Base-by-base conservation (phyloP, 2,888 invertebrate species). In the Trimorus sp. region DNA sequence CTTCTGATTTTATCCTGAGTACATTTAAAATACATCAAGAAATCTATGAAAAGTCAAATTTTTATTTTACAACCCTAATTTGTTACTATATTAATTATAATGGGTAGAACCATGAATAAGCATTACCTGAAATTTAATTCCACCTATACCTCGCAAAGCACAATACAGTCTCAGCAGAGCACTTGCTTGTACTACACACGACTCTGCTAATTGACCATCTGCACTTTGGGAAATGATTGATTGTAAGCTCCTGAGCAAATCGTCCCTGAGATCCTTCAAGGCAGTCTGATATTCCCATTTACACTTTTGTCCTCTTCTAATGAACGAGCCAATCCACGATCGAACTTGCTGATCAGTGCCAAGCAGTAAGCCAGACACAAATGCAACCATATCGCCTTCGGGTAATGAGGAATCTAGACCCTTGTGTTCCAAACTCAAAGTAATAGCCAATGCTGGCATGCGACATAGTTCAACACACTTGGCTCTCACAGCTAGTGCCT, bases 241-340 rank as follows among this genome's bases (percentile, higher is more conserved):
- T 87, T 95, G 94, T n/a, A 97, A 91, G 83, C 96, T 94, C 66
- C 94, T 94, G 1, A 96, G 92, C 54, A 98, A 92, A 89, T 97
- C 96, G 83, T 96, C 96, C 36, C 98, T 93, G 71, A 98, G 92
- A 59, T 93, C 92, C 83, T 94, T 94, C 85, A 97, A 92, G 15
- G 96, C 95, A 7, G 94, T 93, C 87, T 95, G 94, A 0, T 95
- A 94, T 89, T 97, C 96, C 15, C 96, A 95, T 91, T 96, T 97
- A 16, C 96, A 94, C 91, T 97, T 97, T 88, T 97, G 97, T 0
- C 97, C 96, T 86, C 96, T 96, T 75, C 98, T 94, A 59, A 98
- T 95, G 89, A 97, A 98, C 88, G 96, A 94, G 0, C 98, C 97
- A 91, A 98, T 98, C 98, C 98, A 99, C 70, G 96, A 96, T 87